Percentiles rank a stretch among this genome's conserved stretches.
Conservation (phyloP, 2,113 vertebrate species). For the Lonchura striata region DNA sequence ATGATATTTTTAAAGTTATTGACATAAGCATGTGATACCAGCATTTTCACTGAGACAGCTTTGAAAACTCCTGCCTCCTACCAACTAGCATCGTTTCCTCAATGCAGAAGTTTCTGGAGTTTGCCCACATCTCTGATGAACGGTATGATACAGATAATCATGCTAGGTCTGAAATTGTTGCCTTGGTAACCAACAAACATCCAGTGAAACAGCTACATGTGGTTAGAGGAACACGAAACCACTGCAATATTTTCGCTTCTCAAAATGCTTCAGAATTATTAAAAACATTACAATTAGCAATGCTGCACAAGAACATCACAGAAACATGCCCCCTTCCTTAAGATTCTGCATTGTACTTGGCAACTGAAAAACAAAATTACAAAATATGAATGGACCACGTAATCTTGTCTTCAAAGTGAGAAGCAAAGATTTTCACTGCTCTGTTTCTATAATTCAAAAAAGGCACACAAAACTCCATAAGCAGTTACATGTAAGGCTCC, state of each 20-base stretch:
- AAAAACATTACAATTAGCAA: not conserved
- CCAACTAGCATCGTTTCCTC: conserved; percentile 14
- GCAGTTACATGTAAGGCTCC: not conserved
- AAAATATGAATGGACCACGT: not conserved
- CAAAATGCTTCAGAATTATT: not conserved
- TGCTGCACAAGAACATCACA: not conserved
- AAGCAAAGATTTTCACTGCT: not conserved
- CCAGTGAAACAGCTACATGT: not conserved
- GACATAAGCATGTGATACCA: not conserved
- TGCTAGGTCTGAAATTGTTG: conserved; percentile 1
- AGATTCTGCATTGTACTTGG: not conserved
- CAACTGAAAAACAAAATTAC: not conserved
- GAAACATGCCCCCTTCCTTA: not conserved
- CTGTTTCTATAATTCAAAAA: not conserved
- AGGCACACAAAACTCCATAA: not conserved
- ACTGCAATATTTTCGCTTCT: not conserved
- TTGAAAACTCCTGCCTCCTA: conserved; percentile 17
- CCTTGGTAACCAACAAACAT: conserved; percentile 9
- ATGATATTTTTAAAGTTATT: not conserved
- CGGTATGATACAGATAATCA: conserved; percentile 33
- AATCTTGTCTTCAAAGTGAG: not conserved
- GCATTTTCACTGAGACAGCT: not conserved
- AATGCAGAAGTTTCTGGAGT: not conserved
- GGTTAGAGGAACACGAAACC: not conserved
- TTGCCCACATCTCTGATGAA: conserved; percentile 42